phyloP scores from a whole-genome alignment of 2,888 invertebrate species.

The Macrosiphum euphorbiae region DNA sequence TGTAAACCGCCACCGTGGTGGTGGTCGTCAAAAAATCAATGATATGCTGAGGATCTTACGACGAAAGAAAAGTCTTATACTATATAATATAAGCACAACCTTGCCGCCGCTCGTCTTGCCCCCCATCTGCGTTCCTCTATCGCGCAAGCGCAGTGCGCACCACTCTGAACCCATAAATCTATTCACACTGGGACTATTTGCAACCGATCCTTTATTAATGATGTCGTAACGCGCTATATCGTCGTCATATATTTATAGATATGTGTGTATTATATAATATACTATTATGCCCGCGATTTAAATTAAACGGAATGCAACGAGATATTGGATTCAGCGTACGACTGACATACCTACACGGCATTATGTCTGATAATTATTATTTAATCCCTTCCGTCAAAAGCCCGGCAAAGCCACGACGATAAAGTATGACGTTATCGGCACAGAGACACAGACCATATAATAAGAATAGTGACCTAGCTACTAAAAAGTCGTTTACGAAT shows the following conservation, averaged over 20 bases:
- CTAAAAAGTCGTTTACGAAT: too few species aligned
- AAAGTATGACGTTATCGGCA: background rate
- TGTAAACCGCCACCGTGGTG: constrained; percentile 9
- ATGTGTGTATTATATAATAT: background rate
- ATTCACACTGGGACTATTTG: background rate
- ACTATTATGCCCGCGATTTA: background rate
- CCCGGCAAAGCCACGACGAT: background rate
- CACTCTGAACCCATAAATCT: background rate
- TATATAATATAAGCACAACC: background rate
- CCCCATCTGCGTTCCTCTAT: background rate
- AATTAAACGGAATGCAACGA: background rate
- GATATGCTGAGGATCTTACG: background rate
- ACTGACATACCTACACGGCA: background rate
- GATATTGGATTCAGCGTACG: background rate
- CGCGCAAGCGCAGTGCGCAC: background rate
- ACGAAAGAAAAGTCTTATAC: too few species aligned
- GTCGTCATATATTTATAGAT: background rate
- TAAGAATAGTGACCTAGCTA: too few species aligned
- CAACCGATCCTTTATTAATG: constrained; percentile 8
- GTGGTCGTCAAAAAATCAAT: constrained; percentile 54
- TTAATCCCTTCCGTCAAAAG: background rate
- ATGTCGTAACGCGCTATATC: background rate
- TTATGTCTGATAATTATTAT: constrained; percentile 9
- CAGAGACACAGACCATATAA: background rate
- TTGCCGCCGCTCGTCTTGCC: background rate